A percentile compares a stretch with the other conserved stretches of the same genome.
These are phyloP conservation scores for Priocnemis perturbator DNA, from an alignment of 2,888 invertebrate genomes.

Conservation along the genomic window DNA sequence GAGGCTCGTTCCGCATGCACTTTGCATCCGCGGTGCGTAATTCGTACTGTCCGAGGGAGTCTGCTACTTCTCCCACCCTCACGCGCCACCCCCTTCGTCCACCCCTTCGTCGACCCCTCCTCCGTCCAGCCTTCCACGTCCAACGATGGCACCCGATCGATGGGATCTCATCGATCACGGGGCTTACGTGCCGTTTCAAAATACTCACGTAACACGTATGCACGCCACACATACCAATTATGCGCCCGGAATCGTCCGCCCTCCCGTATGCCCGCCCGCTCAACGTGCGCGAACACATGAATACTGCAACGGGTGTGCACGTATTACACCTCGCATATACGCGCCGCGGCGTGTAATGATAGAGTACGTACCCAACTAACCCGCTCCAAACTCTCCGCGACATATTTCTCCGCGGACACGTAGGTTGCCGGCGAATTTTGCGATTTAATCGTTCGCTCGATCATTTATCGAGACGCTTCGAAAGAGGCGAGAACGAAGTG, in stretches of 20 bases:
- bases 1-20: constrained; percentile 67
- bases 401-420: no score
- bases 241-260: constrained; percentile 19
- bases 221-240: constrained; percentile 41
- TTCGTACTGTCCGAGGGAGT: constrained; percentile 56
- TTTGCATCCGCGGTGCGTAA: constrained; percentile 68
- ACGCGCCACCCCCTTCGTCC: constrained; percentile 26
- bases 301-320: neutral
- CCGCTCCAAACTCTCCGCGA: no score
- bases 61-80: constrained; percentile 33
- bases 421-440: no score
- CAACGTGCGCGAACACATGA: neutral
- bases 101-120: constrained; percentile 12
- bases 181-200: constrained; percentile 16
- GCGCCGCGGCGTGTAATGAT: neutral
- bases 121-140: constrained; percentile 1
- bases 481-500: no score
- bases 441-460: no score
- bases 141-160: constrained; percentile 41
- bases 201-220: constrained; percentile 14
- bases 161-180: constrained; percentile 45
- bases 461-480: no score
- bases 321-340: neutral
- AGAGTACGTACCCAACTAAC: no score
- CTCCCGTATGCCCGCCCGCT: neutral